Evolutionary conservation across 2,888 invertebrate species (phyloP), one percentile per base, ranked within the genome.

Genomic region (Phymatocera aterrima): DNA sequence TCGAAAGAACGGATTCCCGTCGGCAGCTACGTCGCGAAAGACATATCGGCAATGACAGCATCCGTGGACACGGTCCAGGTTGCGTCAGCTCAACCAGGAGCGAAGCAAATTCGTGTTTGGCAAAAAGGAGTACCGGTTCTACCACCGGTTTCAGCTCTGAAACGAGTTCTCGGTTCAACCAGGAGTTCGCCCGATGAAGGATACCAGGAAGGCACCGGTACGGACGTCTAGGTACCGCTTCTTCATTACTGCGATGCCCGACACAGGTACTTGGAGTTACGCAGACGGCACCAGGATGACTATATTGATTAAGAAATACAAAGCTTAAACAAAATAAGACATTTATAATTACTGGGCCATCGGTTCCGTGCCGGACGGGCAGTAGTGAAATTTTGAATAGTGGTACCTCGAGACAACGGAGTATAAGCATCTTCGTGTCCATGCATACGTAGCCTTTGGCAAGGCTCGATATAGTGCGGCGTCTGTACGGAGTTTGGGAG

Each of bases 201-300:
- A 81, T 97, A 97, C 90, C 97, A 97, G 91, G 97, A 97, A 92
- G 97, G 97, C 87, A 96, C 97, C 91, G 97, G 97, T 84, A 97
- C 97, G 84, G 97, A 97, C 91, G 97, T 97, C 91, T 97, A 95
- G 93, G 89, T 88, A 83, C 87, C 88, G 87, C 84, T 88, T 81
- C 88, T 89, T 88, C 89, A 88, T 87, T 88, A 89, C 87, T 86
- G 86, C 84, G 86, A 88, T 82, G 87, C 87, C 86, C 88, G 88
- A 85, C 86, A 87, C 85, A 85, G 88, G 82, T 87, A 85, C 81
- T 82, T 88, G 83, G 88, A 88, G 83, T 83, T 88, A 15, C 87
- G 87, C 79, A 84, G 88, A 82, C 85, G 88, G 72, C 88, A 88
- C 80, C 88, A 87, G 84, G 88, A 88, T 72, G 84, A 84, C 51